Evolutionary conservation across 2,113 vertebrate species (phyloP), one percentile per base, ranked within the genome.

Genomic region (Macrotus californicus): DNA sequence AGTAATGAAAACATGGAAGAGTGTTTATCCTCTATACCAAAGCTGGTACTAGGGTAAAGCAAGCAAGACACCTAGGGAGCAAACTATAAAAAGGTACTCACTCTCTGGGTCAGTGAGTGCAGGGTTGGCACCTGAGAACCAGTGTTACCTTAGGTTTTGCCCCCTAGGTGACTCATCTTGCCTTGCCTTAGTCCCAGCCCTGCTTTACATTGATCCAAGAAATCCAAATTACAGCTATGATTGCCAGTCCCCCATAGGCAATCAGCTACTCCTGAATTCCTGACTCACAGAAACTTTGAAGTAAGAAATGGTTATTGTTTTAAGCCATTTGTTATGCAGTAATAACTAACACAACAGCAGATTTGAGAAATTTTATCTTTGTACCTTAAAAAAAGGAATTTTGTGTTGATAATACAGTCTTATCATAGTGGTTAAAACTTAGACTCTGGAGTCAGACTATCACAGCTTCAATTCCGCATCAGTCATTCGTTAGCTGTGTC

Each of bases 281-380:
- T 86, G 56, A 72, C 43, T 48, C 48, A 22, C 9, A 46, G 48
- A 91, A 90, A 31, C 29, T 83, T 91, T 76, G 54, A 87, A 31
- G 83, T 67, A 72, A 83, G 56, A 90, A 84, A 70, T 72, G 34
- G 15, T 88, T 92, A 91, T 79, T 50, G 43, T 86, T 64, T 87
- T 73, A 81, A 88, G 26, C 19, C 26, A 93, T 46, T 66, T 54
- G 15, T 94, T 77, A 46, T 34, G 18, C 34, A 43, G 59, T 54
- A 83, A 36, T 41, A 83, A 69, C 8, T 52, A 70, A 86, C 5
- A 39, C 3, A 48, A 29, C 5, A 89, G 54, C 19, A 26, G 26
- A 67, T 7, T 46, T n/a, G 34, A 79, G 11, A 1, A 54, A 52
- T 64, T 89, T 80, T 87, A 83, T 75, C 24, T 46, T 87, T 75